Conservation (phyloP, 1,140 invertebrate genomes). For the Cataglyphis hispanica region DNA sequence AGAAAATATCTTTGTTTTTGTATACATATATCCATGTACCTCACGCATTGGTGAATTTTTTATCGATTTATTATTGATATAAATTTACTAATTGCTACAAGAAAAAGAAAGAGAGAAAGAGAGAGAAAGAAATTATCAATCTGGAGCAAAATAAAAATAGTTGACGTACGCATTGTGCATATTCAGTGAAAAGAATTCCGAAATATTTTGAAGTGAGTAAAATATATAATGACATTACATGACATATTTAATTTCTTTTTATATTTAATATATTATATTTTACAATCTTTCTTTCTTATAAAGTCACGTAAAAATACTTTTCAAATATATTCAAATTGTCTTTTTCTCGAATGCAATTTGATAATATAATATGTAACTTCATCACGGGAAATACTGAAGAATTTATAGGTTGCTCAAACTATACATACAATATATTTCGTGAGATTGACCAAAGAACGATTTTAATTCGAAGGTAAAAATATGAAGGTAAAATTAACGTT, state of each 20-base stretch:
- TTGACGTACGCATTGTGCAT: conserved; percentile 46
- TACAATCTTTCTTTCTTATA: conserved; percentile 24
- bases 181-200: conserved; percentile 49
- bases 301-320: conserved; percentile 46
- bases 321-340: conserved; percentile 64
- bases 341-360: conserved; percentile 55
- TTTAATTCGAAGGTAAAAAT: conserved; percentile 82
- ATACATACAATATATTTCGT: conserved; percentile 12
- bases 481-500: conserved; percentile 81
- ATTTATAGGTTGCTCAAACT: conserved; percentile 13
- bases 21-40: too few relatives aligned
- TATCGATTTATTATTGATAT: too few relatives aligned
- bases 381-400: not conserved
- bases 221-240: conserved; percentile 37
- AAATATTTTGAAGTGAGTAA: conserved; percentile 64
- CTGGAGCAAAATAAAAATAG: conserved; percentile 61
- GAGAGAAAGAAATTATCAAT: too few relatives aligned
- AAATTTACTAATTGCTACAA: too few relatives aligned
- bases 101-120: too few relatives aligned
- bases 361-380: conserved; percentile 58
- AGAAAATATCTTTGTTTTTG: too few relatives aligned
- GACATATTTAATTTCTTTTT: not conserved
- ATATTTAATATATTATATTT: not conserved
- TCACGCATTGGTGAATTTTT: too few relatives aligned
- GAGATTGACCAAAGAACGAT: conserved; percentile 61